Conservation (phyloP, 2,888 invertebrate species). For the Polyommatus iphigenia region DNA sequence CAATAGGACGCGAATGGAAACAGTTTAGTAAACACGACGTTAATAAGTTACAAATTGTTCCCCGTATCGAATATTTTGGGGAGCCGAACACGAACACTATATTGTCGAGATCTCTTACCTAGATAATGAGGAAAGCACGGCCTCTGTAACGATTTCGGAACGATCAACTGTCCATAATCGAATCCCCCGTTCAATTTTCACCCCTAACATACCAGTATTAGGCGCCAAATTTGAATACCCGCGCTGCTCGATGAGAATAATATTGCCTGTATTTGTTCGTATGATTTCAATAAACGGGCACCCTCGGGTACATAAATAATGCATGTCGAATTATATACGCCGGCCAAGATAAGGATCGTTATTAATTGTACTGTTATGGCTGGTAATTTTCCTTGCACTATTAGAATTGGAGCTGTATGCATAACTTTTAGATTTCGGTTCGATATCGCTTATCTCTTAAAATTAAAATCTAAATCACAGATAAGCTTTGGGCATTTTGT, state of each 20-base stretch:
- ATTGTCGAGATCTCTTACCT: slow-evolving; percentile 50
- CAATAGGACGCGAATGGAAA: slow-evolving; percentile 10
- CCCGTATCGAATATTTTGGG: slow-evolving; percentile 53
- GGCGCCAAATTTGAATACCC: not conserved
- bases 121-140: slow-evolving; percentile 47
- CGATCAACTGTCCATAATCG: slow-evolving; percentile 28
- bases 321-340: slow-evolving; percentile 68
- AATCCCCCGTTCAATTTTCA: slow-evolving; percentile 1
- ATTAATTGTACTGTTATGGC: slow-evolving; percentile 36
- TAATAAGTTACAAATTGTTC: slow-evolving; percentile 45
- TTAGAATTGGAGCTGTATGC: slow-evolving; percentile 9
- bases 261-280: slow-evolving; percentile 56
- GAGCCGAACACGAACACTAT: slow-evolving; percentile 48
- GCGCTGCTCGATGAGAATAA: slow-evolving; percentile 10
- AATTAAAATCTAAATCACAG: slow-evolving; percentile 9
- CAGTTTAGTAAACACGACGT: slow-evolving; percentile 31
- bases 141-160: slow-evolving; percentile 31
- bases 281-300: slow-evolving; percentile 71
- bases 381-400: slow-evolving; percentile 32
- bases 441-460: slow-evolving; percentile 4
- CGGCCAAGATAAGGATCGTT: slow-evolving; percentile 44
- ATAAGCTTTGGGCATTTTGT: not conserved
- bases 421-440: slow-evolving; percentile 3
- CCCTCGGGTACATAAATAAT: slow-evolving; percentile 72
- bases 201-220: not conserved